Evolutionary conservation across 92 coral and sea anemone genomes (phyloP).

Genomic region (Epizoanthus rinbou): DNA sequence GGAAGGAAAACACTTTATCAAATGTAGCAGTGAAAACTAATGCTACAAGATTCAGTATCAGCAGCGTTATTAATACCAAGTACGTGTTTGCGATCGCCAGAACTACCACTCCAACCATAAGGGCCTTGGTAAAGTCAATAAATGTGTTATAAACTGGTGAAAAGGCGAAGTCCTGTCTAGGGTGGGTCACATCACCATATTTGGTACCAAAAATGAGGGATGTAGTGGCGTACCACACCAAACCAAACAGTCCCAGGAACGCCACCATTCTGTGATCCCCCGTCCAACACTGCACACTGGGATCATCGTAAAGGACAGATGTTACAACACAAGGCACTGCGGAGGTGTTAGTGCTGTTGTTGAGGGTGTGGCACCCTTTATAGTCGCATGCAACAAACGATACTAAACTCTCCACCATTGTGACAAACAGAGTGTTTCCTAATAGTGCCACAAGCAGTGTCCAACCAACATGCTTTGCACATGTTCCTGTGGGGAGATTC

Average conservation of each 20-base stretch:
- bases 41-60: slow-evolving; percentile 69
- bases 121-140: slow-evolving; percentile 77
- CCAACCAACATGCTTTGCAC: slow-evolving; percentile 93
- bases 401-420: slow-evolving; percentile 85
- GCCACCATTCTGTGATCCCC: slow-evolving; percentile 86
- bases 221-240: slow-evolving; percentile 94
- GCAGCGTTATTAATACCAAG: slow-evolving; percentile 56
- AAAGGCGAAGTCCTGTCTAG: slow-evolving; percentile 85
- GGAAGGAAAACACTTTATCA: slow-evolving; percentile 60
- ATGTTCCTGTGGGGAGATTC: slow-evolving; percentile 76
- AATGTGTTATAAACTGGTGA: slow-evolving; percentile 91
- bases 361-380: slow-evolving; percentile 36
- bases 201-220: slow-evolving; percentile 92
- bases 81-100: slow-evolving; percentile 65
- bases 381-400: slow-evolving; percentile 89
- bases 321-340: slow-evolving; percentile 33
- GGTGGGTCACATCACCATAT: slow-evolving; percentile 95
- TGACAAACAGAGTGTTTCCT: slow-evolving; percentile 93
- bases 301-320: slow-evolving; percentile 73
- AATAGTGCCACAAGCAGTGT: slow-evolving; percentile 81
- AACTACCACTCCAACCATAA: slow-evolving; percentile 93
- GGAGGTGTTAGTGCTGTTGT: slow-evolving; percentile 27
- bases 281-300: slow-evolving; percentile 78
- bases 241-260: slow-evolving; percentile 81
- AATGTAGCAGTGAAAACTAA: slow-evolving; percentile 75